Base-by-base conservation (phyloP, 30 jellyfish, hydroid and myxozoan genomes). In the Chrysaora quinquecirrha region DNA sequence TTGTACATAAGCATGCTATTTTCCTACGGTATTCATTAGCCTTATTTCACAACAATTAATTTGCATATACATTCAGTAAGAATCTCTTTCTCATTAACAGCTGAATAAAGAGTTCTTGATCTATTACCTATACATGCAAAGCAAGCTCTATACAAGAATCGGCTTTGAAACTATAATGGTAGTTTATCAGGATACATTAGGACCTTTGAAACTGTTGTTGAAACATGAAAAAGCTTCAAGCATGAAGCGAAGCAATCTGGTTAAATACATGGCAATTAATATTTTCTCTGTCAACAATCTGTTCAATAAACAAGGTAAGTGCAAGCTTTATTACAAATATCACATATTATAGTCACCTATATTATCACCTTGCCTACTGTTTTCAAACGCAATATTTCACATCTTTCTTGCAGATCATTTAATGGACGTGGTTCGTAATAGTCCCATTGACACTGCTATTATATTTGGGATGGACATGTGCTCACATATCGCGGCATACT, bases 191-290 rank as follows among this genome's bases (percentile, higher is more conserved):
- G 99, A 88, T 38, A 79, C 99, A 29, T 46, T 95, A 74, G 62
- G 63, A 24, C 88, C 91, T 7, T 80, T 95, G 48, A 82, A 93
- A 52, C 35, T 87, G 31, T 72, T 95, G 43, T 48, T 95, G n/a
- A 70, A 83, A 25, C 77, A 78, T 71, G 95, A 92, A 34, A 78
- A 47, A 72, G 99, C 97, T 48, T 95, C 96, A 28, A 58, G 95
- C 60, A 61, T 95, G 61, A 95, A 95, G 61, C 95, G 72, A 82
- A 69, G 49, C 16, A 83, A 78, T 56, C 80, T 95, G 71, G 61
- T 95, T 70, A 95, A 95, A 75, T 95, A 95, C 90, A 88, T 88
- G 96, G 99, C 99, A 9, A 89, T 95, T 58, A 95, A 95, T 62
- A 79, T 95, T 14, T 95, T 95, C 90, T 78, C 95, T 9, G 76